Base-by-base conservation (phyloP, 2,888 invertebrate genomes). In the Epirrita christyi region DNA sequence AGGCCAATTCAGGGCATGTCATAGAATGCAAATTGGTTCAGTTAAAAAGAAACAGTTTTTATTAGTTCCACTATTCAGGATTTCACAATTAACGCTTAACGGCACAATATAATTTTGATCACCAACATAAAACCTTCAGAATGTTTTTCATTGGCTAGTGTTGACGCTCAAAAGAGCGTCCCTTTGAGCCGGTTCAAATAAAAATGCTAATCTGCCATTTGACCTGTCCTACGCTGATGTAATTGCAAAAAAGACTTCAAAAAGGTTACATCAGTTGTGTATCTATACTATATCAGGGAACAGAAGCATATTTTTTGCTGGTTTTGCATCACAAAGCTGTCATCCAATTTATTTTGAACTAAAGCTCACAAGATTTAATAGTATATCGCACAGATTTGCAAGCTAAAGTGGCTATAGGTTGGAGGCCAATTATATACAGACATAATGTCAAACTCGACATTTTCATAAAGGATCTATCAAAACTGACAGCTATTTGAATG, bases 311-410 rank as follows among this genome's bases (percentile, higher is more conserved):
- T 61, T n/a, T n/a, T n/a, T n/a, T 66, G 48, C 46, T 73, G 66
- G 75, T 85, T 90, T 90, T 89, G 85, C 89, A 89, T 89, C 78
- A 85, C 88, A 90, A 88, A 90, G 76, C 63, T 69, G 67, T 67
- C 68, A 67, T 65, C 78, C 77, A 80, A 81, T 81, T 83, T 78
- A 73, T 80, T 80, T 80, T 47, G 47, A 77, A 82, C 78, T 80
- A 72, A 67, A n/a, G n/a, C n/a, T n/a, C n/a, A n/a, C n/a, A n/a
- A n/a, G n/a, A n/a, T n/a, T n/a, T n/a, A n/a, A n/a, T n/a, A n/a
- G n/a, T n/a, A n/a, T n/a, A n/a, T n/a, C n/a, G n/a, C n/a, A n/a
- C n/a, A n/a, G n/a, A n/a, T n/a, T n/a, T n/a, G n/a, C n/a, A n/a
- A n/a, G n/a, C n/a, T n/a, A n/a, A n/a, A n/a, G n/a, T n/a, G n/a